Conservation (phyloP, 2,888 invertebrate species). For the Stenotaenia linearis region DNA sequence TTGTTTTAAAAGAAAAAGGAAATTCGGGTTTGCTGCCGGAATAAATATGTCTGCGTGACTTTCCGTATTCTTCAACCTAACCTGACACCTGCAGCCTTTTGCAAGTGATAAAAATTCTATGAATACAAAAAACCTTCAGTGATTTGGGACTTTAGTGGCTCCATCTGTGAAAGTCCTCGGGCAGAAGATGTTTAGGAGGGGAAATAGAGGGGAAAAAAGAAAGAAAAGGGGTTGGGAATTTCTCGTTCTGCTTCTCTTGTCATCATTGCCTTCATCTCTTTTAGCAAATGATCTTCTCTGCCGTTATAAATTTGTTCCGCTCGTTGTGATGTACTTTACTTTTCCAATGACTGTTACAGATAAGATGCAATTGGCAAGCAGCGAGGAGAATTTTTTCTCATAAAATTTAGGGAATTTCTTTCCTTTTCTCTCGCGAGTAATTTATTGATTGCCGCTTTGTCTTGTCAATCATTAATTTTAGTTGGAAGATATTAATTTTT, state of each 20-base stretch:
- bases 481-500: neutral
- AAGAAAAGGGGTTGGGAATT: neutral
- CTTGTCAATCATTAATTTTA: neutral
- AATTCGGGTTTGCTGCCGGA: neutral
- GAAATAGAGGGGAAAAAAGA: neutral
- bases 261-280: constrained; percentile 6
- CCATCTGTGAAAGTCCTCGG: constrained; percentile 16
- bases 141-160: constrained; percentile 12
- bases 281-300: neutral
- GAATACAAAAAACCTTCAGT: constrained; percentile 20
- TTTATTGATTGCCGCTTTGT: neutral
- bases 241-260: neutral
- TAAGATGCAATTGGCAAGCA: neutral
- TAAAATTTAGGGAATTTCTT: neutral
- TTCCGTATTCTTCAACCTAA: neutral
- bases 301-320: constrained; percentile 9
- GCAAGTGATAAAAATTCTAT: constrained; percentile 20
- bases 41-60: constrained; percentile 4
- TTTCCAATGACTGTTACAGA: neutral
- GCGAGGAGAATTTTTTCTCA: neutral
- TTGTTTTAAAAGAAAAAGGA: neutral
- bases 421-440: neutral
- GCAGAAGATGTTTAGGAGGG: neutral
- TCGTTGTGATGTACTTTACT: neutral
- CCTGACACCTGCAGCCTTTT: constrained; percentile 13